Percentiles rank a stretch among this genome's conserved stretches.
Evolutionary conservation across 1,140 invertebrate species (phyloP).

Genomic region (Psix sp.): DNA sequence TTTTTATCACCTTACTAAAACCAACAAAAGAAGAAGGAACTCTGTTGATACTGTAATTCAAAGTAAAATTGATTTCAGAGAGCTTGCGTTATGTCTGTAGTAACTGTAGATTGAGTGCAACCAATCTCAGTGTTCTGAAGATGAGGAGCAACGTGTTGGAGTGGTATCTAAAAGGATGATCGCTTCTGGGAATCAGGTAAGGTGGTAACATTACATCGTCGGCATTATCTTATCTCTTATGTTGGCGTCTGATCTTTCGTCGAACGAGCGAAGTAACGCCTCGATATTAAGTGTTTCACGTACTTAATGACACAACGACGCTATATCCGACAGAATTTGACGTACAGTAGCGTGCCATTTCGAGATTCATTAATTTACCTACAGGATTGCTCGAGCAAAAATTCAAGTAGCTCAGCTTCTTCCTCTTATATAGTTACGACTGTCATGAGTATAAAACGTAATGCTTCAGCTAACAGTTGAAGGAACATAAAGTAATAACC

Average conservation of each 20-base stretch:
- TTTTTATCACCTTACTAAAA: constrained; percentile 8
- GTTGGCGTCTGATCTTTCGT: constrained; percentile 46
- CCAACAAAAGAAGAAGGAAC: constrained; percentile 1
- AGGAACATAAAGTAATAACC: constrained; percentile 39
- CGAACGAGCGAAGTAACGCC: constrained; percentile 42
- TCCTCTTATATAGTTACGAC: constrained; percentile 23
- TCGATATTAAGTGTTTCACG: constrained; percentile 46
- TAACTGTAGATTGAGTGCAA: constrained; percentile 38
- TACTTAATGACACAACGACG: constrained; percentile 35
- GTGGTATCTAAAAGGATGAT: constrained; percentile 55
- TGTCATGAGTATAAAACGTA: constrained; percentile 40
- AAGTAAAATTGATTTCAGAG: constrained; percentile 39
- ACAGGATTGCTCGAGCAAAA: constrained; percentile 15
- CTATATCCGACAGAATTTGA: constrained; percentile 43
- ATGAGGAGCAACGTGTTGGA: constrained; percentile 46
- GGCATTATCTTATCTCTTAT: constrained; percentile 55
- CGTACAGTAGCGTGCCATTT: constrained; percentile 9
- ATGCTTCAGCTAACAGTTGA: constrained; percentile 36
- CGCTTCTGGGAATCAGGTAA: constrained; percentile 51
- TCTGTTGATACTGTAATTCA: constrained; percentile 30
- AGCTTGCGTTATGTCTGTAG: constrained; percentile 31
- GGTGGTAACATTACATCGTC: constrained; percentile 39
- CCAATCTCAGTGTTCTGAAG: constrained; percentile 33
- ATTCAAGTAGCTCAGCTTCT: constrained; percentile 7
- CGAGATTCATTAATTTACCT: constrained; percentile 42